phyloP scores from a whole-genome alignment of 2,113 vertebrate species.

The Scomber japonicus region DNA sequence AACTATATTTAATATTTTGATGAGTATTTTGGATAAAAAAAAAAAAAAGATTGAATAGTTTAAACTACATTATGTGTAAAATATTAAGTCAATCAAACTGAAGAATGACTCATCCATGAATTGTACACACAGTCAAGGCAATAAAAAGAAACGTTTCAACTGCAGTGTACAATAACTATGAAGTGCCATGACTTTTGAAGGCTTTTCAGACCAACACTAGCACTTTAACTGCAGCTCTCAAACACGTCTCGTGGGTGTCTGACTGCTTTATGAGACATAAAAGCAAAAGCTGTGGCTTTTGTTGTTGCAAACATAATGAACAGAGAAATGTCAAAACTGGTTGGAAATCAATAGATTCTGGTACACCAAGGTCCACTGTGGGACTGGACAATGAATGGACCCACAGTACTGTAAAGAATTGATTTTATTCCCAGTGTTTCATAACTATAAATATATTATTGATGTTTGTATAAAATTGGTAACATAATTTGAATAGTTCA shows the following conservation, averaged over 20 bases:
- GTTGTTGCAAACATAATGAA: not conserved
- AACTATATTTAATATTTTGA: not conserved
- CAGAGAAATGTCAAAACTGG: constrained; percentile 1
- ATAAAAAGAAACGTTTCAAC: not conserved
- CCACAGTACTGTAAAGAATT: not conserved
- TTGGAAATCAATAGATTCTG: constrained; percentile 2
- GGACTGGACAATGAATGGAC: not conserved
- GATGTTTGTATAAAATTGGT: not conserved
- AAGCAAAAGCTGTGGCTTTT: not conserved
- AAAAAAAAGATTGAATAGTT: not conserved
- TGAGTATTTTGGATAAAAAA: not conserved
- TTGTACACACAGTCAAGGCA: not conserved
- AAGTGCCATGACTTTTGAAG: constrained; percentile 24
- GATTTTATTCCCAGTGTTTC: not conserved
- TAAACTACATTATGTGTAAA: not conserved
- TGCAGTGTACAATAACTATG: not conserved
- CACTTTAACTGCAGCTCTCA: constrained; percentile 5
- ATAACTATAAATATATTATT: too few species aligned
- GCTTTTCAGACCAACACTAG: constrained; percentile 24
- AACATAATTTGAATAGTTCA: not conserved
- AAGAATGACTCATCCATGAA: not conserved
- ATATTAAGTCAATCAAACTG: constrained; percentile 5
- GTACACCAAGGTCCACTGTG: not conserved
- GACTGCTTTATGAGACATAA: constrained; percentile 15
- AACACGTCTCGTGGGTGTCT: constrained; percentile 18